Conservation (phyloP, 2,113 vertebrate species). For the Calidris pygmaea region DNA sequence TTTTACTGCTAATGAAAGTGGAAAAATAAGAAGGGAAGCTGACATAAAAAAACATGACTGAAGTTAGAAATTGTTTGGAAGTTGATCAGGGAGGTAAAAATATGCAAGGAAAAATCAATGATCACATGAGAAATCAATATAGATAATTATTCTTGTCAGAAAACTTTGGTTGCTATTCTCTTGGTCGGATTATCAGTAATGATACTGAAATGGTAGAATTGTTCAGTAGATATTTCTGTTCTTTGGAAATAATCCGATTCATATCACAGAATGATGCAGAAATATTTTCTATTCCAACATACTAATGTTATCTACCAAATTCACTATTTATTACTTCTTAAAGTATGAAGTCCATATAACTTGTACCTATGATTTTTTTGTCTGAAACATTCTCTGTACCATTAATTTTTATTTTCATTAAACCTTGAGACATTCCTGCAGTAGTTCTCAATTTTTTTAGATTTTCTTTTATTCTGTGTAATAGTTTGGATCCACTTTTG, state of each 20-base stretch:
- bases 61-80: background rate
- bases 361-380: background rate
- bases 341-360: background rate
- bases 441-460: background rate
- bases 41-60: background rate
- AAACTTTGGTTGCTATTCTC: background rate
- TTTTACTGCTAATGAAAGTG: background rate
- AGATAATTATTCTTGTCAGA: background rate
- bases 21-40: background rate
- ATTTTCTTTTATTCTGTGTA: background rate
- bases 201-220: background rate
- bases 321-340: background rate
- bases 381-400: background rate
- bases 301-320: background rate
- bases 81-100: background rate
- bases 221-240: background rate
- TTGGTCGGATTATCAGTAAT: background rate
- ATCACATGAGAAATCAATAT: background rate
- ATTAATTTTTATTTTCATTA: background rate
- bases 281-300: background rate
- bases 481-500: background rate
- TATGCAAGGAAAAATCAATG: background rate
- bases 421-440: background rate
- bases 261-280: background rate
- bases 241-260: background rate